A percentile compares a stretch with the other conserved stretches of the same genome.
Conservation (phyloP, 2,113 vertebrate genomes). For the Orycteropus afer region DNA sequence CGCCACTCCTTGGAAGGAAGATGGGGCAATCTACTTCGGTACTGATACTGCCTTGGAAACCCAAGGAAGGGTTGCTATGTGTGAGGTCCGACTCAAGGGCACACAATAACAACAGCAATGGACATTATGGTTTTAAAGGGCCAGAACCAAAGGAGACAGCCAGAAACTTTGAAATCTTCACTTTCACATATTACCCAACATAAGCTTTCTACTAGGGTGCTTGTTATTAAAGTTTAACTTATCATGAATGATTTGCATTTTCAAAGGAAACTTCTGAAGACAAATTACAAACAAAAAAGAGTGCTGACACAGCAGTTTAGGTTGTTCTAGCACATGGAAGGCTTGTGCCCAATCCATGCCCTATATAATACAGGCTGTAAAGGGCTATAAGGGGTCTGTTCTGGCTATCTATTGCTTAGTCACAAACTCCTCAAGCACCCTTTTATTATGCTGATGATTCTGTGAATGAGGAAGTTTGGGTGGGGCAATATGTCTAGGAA, state of each 20-base stretch:
- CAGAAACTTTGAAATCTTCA: neutral
- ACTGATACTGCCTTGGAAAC: too few relatives aligned
- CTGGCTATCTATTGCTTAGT: neutral
- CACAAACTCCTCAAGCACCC: neutral
- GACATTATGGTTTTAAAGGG: neutral
- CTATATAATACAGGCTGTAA: neutral
- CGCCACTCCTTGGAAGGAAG: too few relatives aligned
- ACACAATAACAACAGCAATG: too few relatives aligned
- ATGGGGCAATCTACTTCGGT: too few relatives aligned
- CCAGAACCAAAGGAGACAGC: neutral
- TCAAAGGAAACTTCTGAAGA: neutral
- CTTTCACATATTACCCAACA: neutral
- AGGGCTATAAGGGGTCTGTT: neutral
- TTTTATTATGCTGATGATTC: neutral
- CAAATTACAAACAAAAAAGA: slow-evolving; percentile 38
- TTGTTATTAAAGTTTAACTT: slow-evolving; percentile 33
- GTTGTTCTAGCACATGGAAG: neutral
- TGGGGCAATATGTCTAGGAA: neutral
- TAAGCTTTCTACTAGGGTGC: neutral
- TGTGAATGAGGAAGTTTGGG: neutral
- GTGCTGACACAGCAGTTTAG: neutral
- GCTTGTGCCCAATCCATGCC: neutral
- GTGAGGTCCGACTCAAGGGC: too few relatives aligned
- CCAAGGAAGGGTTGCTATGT: too few relatives aligned
- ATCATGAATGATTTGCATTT: neutral